Base-by-base conservation (phyloP, 2,113 vertebrate genomes). In the Tringa solitaria region DNA sequence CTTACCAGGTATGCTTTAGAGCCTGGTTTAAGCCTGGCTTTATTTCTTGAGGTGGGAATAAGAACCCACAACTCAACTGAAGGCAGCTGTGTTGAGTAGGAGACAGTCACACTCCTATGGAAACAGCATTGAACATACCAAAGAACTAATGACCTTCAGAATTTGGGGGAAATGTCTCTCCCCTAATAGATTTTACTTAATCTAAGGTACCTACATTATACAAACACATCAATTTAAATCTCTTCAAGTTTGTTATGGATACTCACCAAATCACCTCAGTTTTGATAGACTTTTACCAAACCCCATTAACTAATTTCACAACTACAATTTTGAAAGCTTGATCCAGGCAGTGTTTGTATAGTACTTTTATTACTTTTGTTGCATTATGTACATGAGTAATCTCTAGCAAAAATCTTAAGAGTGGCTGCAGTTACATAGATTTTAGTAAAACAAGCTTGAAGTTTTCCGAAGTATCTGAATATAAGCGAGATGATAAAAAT, bases 151-250 rank as follows among this genome's bases (percentile, higher is more conserved):
- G 9, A 35, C 19, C 30, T 76, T 86, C 60, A 64, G 10, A 70
- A 70, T 28, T 0, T 46, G 15, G 35, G 33, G 4, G 24, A 46
- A 63, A 35, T 3, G 3, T 50, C 26, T 72, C 41, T 68, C 27
- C 63, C 33, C 20, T 28, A 53, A 43, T 0, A 54, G 9, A 37
- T 46, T 59, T 79, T 12, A 33, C 39, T 73, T 27, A n/a, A 46
- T n/a, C 35, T 9, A 63, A 4, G 7, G 3, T 23, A 33, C 37
- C 14, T 30, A 24, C 7, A 5, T 64, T 73, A 26, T 54, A 43
- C 48, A 68, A 79, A 39, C 12, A n/a, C 0, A 0, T 12, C 22
- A 78, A 8, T 37, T 41, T 30, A 60, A 54, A 51, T 54, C n/a
- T 83, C 43, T 30, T 69, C n/a, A 75, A 11, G 8, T 64, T 37